phyloP scores from a whole-genome alignment of 2,113 vertebrate species.

The Typhlomys cinereus region DNA sequence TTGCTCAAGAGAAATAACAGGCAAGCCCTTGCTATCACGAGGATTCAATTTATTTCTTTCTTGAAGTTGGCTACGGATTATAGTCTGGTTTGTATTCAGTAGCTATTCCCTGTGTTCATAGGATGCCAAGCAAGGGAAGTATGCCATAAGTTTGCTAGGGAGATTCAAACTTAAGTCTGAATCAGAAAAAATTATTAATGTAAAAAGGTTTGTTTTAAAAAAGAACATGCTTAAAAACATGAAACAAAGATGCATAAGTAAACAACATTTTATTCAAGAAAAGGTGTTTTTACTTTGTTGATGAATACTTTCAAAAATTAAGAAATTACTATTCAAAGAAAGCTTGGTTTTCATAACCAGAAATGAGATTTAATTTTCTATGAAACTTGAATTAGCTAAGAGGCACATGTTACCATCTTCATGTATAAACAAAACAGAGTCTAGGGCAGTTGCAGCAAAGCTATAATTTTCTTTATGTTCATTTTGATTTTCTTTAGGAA shows the following conservation, averaged over 20 bases:
- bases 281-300: neutral
- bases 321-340: neutral
- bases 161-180: neutral
- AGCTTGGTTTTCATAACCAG: neutral
- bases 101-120: constrained; percentile 1
- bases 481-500: constrained; percentile 24
- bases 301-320: neutral
- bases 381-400: neutral
- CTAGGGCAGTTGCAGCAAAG: neutral
- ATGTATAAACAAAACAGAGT: neutral
- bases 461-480: neutral
- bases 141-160: neutral
- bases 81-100: constrained; percentile 35
- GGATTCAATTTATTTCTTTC: neutral
- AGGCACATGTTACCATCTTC: neutral
- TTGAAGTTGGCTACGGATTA: neutral
- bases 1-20: neutral
- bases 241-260: neutral
- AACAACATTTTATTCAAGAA: neutral
- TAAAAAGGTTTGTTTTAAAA: neutral
- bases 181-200: neutral
- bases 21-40: neutral
- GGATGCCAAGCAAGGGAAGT: neutral
- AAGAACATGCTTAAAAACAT: neutral
- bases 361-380: neutral